Evolutionary conservation across 1,140 invertebrate species (phyloP), one percentile per base, ranked within the genome.

Genomic region (Sitophilus oryzae): DNA sequence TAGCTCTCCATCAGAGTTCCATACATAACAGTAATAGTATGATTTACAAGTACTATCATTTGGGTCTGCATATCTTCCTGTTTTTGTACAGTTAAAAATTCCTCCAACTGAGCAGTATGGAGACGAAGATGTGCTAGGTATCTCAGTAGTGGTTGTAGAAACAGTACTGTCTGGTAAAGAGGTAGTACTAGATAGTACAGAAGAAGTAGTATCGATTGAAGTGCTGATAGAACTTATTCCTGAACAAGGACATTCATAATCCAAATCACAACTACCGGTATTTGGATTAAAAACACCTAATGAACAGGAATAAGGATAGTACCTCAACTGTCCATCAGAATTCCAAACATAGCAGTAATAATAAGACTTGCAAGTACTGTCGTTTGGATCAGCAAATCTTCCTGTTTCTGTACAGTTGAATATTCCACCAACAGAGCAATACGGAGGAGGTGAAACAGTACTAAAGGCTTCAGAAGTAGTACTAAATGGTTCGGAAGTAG

Each of bases 41-140:
- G 40, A 42, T 18, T 21, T 42, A 18, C 40, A 42, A n/a, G 40
- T 20, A 1, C 1, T 1, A 19, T 42, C 40, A 18, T 42, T 42
- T 20, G 15, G 40, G n/a, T 42, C 21, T 3, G 40, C 4, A 21
- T 18, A 42, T 5, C 40, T 15, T 18, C 40, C 40, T 20, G 40
- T 42, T 18, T 42, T n/a, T 42, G 2, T 20, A 42, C 40, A 42
- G 1, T 10, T 42, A 21, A 42, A 42, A 19, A 18, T 42, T 19
- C 40, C 40, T 42, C 40, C 40, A 20, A 42, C 2, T 2, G 40
- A 18, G 19, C 40, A 42, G n/a, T 42, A 42, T 30, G 25, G 11
- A 30, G 25, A 30, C 5, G 25, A 6, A 6, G 25, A 30, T 30
- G 25, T 30, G 11, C 5, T 11, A 6, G 25, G 11, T 6, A 11